Percentiles rank a stretch among this genome's conserved stretches.
Evolutionary conservation across 2,888 invertebrate species (phyloP).

Genomic region (Lymantria dispar): DNA sequence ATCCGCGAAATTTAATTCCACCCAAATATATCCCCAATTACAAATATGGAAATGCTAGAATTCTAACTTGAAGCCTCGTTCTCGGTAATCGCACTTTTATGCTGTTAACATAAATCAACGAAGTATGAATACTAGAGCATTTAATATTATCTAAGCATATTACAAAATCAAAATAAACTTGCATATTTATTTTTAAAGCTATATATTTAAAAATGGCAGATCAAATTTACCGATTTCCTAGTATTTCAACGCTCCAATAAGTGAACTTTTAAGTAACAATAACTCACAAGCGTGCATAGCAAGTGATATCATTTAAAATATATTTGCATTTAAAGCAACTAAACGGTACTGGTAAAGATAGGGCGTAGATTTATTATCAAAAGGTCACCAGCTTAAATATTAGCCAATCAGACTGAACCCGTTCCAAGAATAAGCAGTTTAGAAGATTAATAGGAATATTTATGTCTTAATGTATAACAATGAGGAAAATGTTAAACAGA

Average conservation of each 20-base stretch:
- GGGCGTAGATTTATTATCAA: slow-evolving; percentile 32
- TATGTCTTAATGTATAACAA: too few relatives aligned
- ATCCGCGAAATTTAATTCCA: too few relatives aligned
- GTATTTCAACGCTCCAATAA: background rate
- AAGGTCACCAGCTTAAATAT: slow-evolving; percentile 33
- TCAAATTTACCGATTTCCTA: background rate
- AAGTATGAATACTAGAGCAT: too few relatives aligned
- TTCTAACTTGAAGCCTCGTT: too few relatives aligned
- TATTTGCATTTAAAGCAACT: slow-evolving; percentile 28
- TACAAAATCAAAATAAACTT: background rate
- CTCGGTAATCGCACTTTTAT: too few relatives aligned
- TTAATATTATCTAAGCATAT: background rate
- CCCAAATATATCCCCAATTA: too few relatives aligned
- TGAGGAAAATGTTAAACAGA: too few relatives aligned
- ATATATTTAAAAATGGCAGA: background rate
- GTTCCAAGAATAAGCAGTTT: slow-evolving; percentile 26
- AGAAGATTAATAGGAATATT: slow-evolving; percentile 30
- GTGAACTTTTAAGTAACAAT: slow-evolving; percentile 1
- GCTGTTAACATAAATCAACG: too few relatives aligned
- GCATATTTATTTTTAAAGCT: background rate
- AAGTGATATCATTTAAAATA: slow-evolving; percentile 24
- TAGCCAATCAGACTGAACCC: slow-evolving; percentile 29
- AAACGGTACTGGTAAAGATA: slow-evolving; percentile 18
- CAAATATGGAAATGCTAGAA: too few relatives aligned
- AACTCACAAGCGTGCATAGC: slow-evolving; percentile 28